phyloP scores from a whole-genome alignment of 1,140 invertebrate genomes.

The Myzus persicae region DNA sequence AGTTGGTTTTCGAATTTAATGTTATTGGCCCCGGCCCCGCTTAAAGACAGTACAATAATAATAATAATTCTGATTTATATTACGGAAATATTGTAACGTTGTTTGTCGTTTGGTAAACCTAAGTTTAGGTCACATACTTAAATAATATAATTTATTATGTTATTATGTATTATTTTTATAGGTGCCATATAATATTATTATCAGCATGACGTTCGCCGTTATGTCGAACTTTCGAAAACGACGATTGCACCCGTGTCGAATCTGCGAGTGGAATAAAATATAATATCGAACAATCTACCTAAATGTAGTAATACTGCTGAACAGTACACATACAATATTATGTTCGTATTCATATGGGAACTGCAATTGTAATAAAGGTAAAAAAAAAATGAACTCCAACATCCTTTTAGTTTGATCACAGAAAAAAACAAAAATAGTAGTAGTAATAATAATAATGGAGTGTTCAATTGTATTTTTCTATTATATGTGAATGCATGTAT shows the following conservation, averaged over 20 bases:
- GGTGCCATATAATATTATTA: background rate
- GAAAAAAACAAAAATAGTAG: background rate
- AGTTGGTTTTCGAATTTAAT: background rate
- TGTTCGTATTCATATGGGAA: background rate
- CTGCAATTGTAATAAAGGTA: background rate
- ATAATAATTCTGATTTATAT: background rate
- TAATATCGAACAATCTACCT: background rate
- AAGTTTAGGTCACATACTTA: background rate
- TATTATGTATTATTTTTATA: conserved; percentile 11
- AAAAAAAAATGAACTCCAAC: background rate
- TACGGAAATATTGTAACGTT: background rate
- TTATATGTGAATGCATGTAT: background rate
- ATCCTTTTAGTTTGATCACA: background rate
- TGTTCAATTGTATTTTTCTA: background rate
- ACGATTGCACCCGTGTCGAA: background rate
- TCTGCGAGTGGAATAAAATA: background rate
- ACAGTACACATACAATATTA: background rate
- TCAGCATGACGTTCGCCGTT: background rate
- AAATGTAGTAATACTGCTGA: background rate
- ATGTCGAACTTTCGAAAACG: background rate
- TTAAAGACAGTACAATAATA: background rate
- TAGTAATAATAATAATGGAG: background rate
- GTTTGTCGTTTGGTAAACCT: background rate
- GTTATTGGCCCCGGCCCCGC: background rate
- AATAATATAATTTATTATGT: background rate